Evolutionary conservation across 1,140 invertebrate genomes (phyloP), one percentile per base, ranked within the genome.

Genomic region (Rhopalosiphum padi): DNA sequence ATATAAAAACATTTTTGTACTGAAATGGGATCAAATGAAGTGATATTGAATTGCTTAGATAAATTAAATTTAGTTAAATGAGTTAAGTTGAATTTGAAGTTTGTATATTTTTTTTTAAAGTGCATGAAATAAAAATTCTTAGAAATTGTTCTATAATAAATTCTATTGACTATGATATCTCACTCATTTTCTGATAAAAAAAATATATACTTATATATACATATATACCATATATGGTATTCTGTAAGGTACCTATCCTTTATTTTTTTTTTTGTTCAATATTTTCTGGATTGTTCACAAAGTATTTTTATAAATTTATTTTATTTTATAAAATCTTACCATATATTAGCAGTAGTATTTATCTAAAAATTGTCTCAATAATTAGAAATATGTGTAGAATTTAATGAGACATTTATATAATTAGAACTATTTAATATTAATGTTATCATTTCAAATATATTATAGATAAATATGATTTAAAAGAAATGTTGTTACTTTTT

Each of bases 31-130:
- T 68, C 60, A 68, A 68, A 68, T 68, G 60, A 68, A 68, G 60
- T 68, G 60, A 68, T 68, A 68, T 68, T 68, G 60, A 68, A 68
- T n/a, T 68, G 60, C 60, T n/a, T 68, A 68, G 30, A n/a, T 68
- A n/a, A 68, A 68, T 68, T 68, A n/a, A n/a, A n/a, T n/a, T 68
- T 68, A 68, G 60, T 68, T 68, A 18, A 68, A 68, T 68, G 60
- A n/a, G 18, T 68, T n/a, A 68, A 68, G 11, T 15, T 30, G 30
- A 15, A 68, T 4, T 68, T 68, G 60, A 68, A n/a, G 30, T 68
- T n/a, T 30, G 60, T 68, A 30, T 60, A 9, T 68, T n/a, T 68
- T 68, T 68, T 68, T 68, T n/a, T 4, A 0, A 68, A 18, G 11
- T 6, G 60, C 4, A 30, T 68, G 15, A 68, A 68, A 68, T 68